Evolutionary conservation across 1,140 invertebrate species (phyloP).

Genomic region (Sarcophaga bullata): DNA sequence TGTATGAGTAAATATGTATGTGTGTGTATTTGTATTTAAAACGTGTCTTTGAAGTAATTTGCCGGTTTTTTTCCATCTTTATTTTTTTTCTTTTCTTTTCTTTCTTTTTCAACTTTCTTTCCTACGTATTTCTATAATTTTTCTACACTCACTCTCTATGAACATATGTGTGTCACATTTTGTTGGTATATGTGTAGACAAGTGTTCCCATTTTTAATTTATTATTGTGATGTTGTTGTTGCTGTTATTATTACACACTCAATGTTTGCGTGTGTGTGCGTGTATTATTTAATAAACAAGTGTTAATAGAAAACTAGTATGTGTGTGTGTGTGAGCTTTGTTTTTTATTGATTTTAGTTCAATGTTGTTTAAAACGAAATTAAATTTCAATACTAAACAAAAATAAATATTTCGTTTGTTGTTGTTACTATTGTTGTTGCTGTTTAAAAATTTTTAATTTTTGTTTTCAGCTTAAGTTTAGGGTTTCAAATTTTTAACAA

Average conservation of each 20-base stretch:
- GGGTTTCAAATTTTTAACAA: background rate
- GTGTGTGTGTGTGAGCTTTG: background rate
- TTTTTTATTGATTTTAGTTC: constrained; percentile 37
- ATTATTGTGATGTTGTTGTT: background rate
- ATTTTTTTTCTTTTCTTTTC: too few species aligned
- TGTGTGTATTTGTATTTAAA: background rate
- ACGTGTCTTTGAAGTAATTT: constrained; percentile 33
- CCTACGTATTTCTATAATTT: background rate
- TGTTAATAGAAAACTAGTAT: constrained; percentile 30
- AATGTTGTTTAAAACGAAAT: constrained; percentile 28
- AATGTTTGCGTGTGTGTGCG: background rate
- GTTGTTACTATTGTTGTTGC: background rate
- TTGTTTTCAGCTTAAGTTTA: too few species aligned
- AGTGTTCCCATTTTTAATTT: constrained; percentile 33
- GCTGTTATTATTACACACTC: background rate
- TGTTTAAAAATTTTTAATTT: background rate
- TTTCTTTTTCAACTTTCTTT: too few species aligned
- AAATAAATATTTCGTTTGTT: background rate
- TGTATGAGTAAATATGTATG: background rate
- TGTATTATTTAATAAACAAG: constrained; percentile 25
- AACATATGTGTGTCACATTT: background rate
- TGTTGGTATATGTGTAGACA: constrained; percentile 31
- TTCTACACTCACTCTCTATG: background rate
- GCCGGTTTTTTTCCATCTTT: constrained; percentile 2
- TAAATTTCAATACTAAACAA: background rate